Conservation (phyloP, 1,140 invertebrate species). For the Caenorhabditis latens region DNA sequence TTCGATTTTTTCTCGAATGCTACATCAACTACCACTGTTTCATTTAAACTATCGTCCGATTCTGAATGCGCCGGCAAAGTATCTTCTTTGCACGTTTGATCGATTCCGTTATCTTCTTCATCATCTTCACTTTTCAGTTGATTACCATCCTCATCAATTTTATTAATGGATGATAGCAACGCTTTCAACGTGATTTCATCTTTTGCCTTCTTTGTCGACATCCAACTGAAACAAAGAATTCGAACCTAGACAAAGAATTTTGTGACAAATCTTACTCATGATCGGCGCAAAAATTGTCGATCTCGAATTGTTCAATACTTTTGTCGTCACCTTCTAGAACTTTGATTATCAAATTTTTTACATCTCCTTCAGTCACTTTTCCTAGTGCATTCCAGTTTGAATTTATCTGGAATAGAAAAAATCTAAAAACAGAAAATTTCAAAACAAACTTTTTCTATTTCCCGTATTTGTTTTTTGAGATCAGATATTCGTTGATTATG, state of each 20-base stretch:
- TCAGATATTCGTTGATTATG: background rate
- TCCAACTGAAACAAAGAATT: constrained; percentile 2
- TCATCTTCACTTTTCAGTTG: too few relatives aligned
- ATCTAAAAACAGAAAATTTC: background rate
- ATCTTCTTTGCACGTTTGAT: too few relatives aligned
- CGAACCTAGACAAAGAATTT: background rate
- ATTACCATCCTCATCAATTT: too few relatives aligned
- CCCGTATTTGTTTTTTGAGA: constrained; percentile 13
- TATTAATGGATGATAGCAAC: too few relatives aligned
- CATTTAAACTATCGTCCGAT: too few relatives aligned
- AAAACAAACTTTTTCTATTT: background rate
- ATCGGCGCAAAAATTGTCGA: background rate
- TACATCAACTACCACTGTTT: too few relatives aligned
- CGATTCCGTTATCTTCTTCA: too few relatives aligned
- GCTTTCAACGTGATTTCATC: background rate
- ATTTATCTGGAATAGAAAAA: background rate
- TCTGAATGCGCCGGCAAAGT: too few relatives aligned
- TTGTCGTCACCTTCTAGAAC: background rate
- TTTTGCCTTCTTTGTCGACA: background rate
- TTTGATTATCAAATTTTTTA: background rate
- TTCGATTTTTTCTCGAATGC: too few relatives aligned
- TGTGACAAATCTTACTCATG: background rate
- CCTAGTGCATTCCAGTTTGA: background rate
- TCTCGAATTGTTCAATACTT: background rate
- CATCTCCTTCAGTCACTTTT: background rate